Base-by-base conservation (phyloP, 2,113 vertebrate genomes). In the Megalops atlanticus region DNA sequence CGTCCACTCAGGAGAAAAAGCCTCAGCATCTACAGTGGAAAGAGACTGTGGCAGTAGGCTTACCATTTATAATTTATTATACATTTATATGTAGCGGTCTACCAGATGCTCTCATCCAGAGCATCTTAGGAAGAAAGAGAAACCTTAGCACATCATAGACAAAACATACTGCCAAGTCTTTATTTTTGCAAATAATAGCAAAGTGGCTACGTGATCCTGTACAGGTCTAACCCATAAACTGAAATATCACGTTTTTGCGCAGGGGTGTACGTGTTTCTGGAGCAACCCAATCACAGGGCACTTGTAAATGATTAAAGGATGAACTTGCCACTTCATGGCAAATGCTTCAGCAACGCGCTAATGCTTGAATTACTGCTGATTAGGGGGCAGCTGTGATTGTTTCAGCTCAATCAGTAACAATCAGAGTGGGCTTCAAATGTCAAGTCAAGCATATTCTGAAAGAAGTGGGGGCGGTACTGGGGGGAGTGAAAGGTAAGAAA, bases 371-470 rank as follows among this genome's bases (percentile, higher is more conserved):
- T 11, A 39, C 4, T 64, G 3, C 54, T 54, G 52, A 69, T 68
- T 68, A 68, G 68, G 31, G 77, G 54, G n/a, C 24, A 68, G 15
- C 21, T 12, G 16, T 16, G 24, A 18, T 27, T 21, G 2, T 41
- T 73, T 73, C n/a, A 21, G 58, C 39, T 78, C 64, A 78, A 78
- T 78, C 77, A 31, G 7, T 21, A 78, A 70, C 58, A 78, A 40
- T 70, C 77, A 64, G 58, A 8, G 24, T 27, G 8, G 3, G 58
- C 58, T 78, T 78, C 27, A 43, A 43, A 39, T 70, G 40, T 16
- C 15, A 45, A 31, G 54, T 39, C 24, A 49, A 77, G 76, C 12
- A 4, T 27, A 41, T 41, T 27, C 38, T 35, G 15, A 27, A 40
- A 1, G 10, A 4, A 52, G 41, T 49, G n/a, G 43, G 2, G 16